These are phyloP conservation scores for Drosophila macrospina DNA, from an alignment of 2,888 invertebrate genomes.

Conservation along the genomic window DNA sequence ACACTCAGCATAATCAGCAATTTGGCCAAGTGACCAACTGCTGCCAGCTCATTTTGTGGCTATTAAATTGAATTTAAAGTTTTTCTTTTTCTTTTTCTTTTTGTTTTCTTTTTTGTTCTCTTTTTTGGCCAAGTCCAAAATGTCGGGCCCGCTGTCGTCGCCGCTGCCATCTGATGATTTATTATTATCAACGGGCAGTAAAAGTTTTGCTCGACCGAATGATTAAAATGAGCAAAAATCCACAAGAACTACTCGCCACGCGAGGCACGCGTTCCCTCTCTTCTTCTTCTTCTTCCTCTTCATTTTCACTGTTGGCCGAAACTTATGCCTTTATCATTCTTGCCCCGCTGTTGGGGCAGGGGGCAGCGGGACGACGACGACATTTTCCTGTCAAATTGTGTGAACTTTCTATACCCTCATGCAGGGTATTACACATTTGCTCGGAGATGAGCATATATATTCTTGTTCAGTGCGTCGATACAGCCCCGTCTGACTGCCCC, in stretches of 20 bases:
- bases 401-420: conserved; percentile 45
- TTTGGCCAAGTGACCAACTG: conserved; percentile 38
- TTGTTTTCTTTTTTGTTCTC: too few relatives aligned
- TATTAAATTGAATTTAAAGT: conserved; percentile 72
- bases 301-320: conserved; percentile 34
- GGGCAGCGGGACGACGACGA: background rate
- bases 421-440: too few relatives aligned
- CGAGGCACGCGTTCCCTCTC: conserved; percentile 51
- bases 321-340: conserved; percentile 61
- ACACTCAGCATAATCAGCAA: conserved; percentile 42
- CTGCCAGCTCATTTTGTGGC: conserved; percentile 49
- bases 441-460: too few relatives aligned
- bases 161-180: conserved; percentile 62
- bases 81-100: conserved; percentile 20
- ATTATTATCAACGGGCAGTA: conserved; percentile 60
- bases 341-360: background rate
- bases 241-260: conserved; percentile 55
- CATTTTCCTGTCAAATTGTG: conserved; percentile 56
- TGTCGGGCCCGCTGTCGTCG: conserved; percentile 22
- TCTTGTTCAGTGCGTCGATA: too few relatives aligned
- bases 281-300: too few relatives aligned
- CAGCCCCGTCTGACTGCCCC: too few relatives aligned
- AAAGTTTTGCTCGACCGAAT: conserved; percentile 60
- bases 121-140: conserved; percentile 23
- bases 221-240: conserved; percentile 51